A percentile compares a stretch with the other conserved stretches of the same genome.
phyloP scores from a whole-genome alignment of 2,888 invertebrate genomes.

The Liposcelis brunnea region DNA sequence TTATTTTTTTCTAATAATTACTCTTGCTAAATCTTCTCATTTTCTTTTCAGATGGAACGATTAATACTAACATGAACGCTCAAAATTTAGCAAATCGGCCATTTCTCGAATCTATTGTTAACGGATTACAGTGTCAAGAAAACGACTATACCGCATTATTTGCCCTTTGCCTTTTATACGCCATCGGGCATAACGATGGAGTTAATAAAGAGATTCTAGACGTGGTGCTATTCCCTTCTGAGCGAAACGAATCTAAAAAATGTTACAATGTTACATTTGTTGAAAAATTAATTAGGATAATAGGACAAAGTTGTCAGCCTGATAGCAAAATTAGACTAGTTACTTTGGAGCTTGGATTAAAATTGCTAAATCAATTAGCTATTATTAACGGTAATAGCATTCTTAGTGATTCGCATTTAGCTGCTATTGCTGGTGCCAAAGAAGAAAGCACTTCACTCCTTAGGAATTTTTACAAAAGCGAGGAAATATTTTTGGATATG shows the following conservation, averaged over 20 bases:
- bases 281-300: slow-evolving; percentile 66
- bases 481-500: slow-evolving; percentile 96
- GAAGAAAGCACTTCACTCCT: slow-evolving; percentile 71
- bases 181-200: slow-evolving; percentile 90
- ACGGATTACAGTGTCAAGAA: slow-evolving; percentile 71
- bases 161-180: slow-evolving; percentile 78
- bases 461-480: slow-evolving; percentile 87
- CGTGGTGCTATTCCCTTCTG: background rate
- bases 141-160: slow-evolving; percentile 91
- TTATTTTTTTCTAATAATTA: too few species aligned
- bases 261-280: slow-evolving; percentile 69
- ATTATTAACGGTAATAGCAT: slow-evolving; percentile 37
- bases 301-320: slow-evolving; percentile 69
- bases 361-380: slow-evolving; percentile 54
- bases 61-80: too few species aligned
- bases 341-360: slow-evolving; percentile 75
- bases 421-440: slow-evolving; percentile 32
- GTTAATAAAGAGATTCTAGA: slow-evolving; percentile 10
- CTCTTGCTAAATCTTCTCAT: too few species aligned
- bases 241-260: slow-evolving; percentile 28
- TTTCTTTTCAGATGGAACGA: too few species aligned
- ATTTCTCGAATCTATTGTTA: slow-evolving; percentile 76
- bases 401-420: slow-evolving; percentile 48
- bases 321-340: slow-evolving; percentile 79
- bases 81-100: slow-evolving; percentile 43